Percentiles rank a stretch among this genome's conserved stretches.
Conservation (phyloP, 2,888 invertebrate genomes). For the Tenthredo scrophulariae region DNA sequence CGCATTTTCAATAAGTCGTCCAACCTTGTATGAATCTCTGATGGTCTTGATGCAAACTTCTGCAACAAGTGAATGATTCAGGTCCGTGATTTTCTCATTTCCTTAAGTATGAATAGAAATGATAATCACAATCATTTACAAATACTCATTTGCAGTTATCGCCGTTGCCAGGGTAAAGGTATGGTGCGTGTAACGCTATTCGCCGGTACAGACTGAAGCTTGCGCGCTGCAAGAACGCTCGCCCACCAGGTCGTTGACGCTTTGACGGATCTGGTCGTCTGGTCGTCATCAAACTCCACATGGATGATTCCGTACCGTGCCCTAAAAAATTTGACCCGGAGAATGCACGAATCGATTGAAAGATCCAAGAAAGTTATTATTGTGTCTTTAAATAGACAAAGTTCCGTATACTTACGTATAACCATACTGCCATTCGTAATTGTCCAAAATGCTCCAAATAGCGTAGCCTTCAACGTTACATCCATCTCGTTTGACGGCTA, state of each 20-base stretch:
- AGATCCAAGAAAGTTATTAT: background rate
- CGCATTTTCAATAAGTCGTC: too few species aligned
- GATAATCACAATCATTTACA: background rate
- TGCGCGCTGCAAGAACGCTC: background rate
- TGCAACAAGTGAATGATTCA: background rate
- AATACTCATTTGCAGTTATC: background rate
- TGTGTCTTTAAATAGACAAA: background rate
- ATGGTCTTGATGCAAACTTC: background rate
- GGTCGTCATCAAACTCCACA: slow-evolving; percentile 23
- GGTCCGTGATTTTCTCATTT: background rate
- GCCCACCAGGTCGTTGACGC: slow-evolving; percentile 23
- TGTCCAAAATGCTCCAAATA: slow-evolving; percentile 79
- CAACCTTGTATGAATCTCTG: background rate
- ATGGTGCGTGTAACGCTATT: background rate
- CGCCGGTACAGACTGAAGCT: slow-evolving; percentile 18
- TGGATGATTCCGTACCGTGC: background rate
- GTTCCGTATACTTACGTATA: slow-evolving; percentile 82
- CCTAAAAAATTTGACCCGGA: slow-evolving; percentile 80
- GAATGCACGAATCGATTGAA: slow-evolving; percentile 60
- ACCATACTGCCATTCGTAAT: slow-evolving; percentile 81
- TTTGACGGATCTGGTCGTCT: background rate
- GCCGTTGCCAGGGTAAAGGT: background rate
- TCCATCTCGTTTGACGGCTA: slow-evolving; percentile 72
- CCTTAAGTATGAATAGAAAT: background rate
- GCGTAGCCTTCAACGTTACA: slow-evolving; percentile 78